Percentiles rank a stretch among this genome's conserved stretches.
phyloP scores from a whole-genome alignment of 2,797 vertebrate species.

The Hapalemur alaotrensis region DNA sequence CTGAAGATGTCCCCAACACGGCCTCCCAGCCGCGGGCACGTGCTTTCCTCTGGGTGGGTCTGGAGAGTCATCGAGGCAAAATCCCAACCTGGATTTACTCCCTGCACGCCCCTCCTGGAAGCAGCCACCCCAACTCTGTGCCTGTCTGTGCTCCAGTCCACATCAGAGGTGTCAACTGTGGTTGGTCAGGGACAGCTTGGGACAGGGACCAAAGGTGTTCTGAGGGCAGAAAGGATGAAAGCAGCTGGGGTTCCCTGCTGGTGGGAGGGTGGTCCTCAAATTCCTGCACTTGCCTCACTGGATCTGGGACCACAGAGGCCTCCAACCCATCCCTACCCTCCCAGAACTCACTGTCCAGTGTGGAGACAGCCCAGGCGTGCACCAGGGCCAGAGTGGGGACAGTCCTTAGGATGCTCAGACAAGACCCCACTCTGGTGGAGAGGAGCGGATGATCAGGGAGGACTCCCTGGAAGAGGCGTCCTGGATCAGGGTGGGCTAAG shows the following conservation, averaged over 20 bases:
- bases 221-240: not conserved
- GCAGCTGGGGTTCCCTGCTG: not conserved
- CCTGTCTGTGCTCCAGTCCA: not conserved
- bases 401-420: not conserved
- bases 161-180: no score
- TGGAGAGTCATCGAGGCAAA: not conserved
- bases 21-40: rapidly evolving
- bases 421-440: not conserved
- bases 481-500: not conserved
- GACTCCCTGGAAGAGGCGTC: not conserved
- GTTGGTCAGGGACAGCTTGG: not conserved
- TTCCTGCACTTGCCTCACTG: not conserved
- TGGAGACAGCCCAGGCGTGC: not conserved
- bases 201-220: not conserved
- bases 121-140: not conserved
- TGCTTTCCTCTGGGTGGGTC: not conserved
- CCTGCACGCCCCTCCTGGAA: not conserved
- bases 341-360: not conserved
- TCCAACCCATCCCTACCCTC: not conserved
- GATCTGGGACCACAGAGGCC: not conserved
- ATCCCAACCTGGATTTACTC: not conserved
- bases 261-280: not conserved
- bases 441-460: not conserved
- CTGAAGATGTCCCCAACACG: no score
- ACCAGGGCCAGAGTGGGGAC: not conserved